phyloP scores from a whole-genome alignment of 2,888 invertebrate genomes.

The Tachina lurida region DNA sequence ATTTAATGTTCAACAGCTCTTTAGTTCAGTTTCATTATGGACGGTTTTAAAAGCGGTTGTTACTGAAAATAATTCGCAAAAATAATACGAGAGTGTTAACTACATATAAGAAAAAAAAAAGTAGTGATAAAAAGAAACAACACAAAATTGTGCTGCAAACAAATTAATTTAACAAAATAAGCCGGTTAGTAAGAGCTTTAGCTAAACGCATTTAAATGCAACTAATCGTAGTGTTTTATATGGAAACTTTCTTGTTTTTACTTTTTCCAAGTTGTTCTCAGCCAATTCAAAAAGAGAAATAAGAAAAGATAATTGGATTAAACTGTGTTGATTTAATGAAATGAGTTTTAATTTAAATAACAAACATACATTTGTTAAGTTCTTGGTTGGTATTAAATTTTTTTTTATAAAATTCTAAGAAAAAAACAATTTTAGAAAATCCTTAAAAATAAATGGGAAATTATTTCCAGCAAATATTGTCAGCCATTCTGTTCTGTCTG shows the following conservation, averaged over 20 bases:
- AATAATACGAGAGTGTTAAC: conserved; percentile 43
- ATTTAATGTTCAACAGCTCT: conserved; percentile 44
- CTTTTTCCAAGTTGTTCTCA: not conserved
- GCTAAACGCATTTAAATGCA: conserved; percentile 23
- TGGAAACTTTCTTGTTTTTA: not conserved
- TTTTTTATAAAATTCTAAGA: not conserved
- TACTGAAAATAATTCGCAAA: conserved; percentile 15
- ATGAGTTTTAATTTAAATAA: not conserved
- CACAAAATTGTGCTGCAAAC: not conserved
- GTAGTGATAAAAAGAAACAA: not conserved
- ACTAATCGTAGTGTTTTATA: not conserved
- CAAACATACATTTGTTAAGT: not conserved
- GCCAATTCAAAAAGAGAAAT: not conserved
- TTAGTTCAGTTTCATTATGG: conserved; percentile 62
- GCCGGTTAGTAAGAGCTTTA: conserved; percentile 47
- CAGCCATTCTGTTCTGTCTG: no score
- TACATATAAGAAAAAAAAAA: not conserved
- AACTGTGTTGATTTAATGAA: not conserved
- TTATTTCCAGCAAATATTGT: no score
- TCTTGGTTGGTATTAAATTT: not conserved
- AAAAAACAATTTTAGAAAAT: no score
- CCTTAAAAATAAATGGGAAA: no score
- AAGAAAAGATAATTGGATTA: conserved; percentile 32
- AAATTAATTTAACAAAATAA: conserved; percentile 7
- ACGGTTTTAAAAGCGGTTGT: conserved; percentile 51